phyloP scores from a whole-genome alignment of 2,113 vertebrate genomes.

The Malurus melanocephalus region DNA sequence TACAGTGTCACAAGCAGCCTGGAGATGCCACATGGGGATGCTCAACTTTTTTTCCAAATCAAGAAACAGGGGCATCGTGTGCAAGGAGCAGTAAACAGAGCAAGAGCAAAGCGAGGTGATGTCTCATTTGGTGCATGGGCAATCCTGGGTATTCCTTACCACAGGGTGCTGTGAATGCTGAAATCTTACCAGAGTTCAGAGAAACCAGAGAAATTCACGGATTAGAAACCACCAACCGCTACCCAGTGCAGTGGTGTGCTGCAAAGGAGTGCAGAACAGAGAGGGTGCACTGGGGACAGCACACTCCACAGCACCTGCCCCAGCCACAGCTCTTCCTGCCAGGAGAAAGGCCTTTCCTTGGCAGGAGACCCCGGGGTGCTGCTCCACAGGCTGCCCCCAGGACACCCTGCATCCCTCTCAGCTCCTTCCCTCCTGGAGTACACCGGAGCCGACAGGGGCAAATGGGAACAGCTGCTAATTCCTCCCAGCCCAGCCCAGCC shows the following conservation, averaged over 20 bases:
- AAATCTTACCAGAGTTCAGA: background rate
- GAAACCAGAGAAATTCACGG: background rate
- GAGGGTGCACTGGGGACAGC: background rate
- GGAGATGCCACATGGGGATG: background rate
- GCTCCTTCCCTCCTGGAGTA: background rate
- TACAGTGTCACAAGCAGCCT: background rate
- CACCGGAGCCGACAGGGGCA: background rate
- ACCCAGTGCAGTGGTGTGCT: background rate
- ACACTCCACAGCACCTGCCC: background rate
- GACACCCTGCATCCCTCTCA: background rate
- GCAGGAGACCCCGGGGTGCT: background rate
- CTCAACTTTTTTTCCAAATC: background rate
- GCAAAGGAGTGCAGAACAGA: background rate
- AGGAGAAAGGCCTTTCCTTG: background rate
- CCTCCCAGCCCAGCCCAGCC: background rate
- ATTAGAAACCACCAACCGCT: background rate
- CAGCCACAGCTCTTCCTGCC: accelerated
- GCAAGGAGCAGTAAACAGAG: background rate
- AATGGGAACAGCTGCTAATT: background rate
- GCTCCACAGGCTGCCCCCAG: background rate
- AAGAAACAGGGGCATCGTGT: background rate
- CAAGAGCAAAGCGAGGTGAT: background rate
- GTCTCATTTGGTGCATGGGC: accelerated
- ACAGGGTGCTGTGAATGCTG: background rate
- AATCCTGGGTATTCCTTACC: background rate